These are phyloP conservation scores for Urocynchramus pylzowi DNA, from an alignment of 2,113 vertebrate species.

Conservation along the genomic window DNA sequence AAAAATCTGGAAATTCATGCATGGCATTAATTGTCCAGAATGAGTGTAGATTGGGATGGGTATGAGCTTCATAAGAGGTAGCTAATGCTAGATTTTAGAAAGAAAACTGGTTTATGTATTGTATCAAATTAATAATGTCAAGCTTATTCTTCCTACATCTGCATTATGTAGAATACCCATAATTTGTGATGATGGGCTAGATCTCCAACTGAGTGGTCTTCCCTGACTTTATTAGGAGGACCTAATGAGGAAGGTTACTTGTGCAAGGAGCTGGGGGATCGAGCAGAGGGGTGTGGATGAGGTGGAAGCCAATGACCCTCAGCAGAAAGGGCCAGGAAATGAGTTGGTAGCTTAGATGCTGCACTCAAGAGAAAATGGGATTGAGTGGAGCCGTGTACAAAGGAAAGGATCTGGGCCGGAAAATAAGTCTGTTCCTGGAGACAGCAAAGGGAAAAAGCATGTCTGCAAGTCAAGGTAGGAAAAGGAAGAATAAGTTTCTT, in stretches of 20 bases:
- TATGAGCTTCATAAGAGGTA: not conserved
- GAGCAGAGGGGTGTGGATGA: not conserved
- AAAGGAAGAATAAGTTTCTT: not conserved
- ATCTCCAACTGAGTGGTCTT: not conserved
- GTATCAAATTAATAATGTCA: not conserved
- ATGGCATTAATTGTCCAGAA: not conserved
- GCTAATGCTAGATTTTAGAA: not conserved
- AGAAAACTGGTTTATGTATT: not conserved
- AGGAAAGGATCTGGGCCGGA: not conserved
- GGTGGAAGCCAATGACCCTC: not conserved
- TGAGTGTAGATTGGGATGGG: not conserved
- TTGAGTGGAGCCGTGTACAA: not conserved
- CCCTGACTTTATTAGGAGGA: not conserved
- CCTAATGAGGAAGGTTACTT: not conserved
- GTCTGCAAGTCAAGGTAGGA: not conserved
- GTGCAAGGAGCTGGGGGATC: not conserved
- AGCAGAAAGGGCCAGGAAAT: not conserved
- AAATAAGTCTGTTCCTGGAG: not conserved
- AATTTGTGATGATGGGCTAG: not conserved
- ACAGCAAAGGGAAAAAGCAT: not conserved
- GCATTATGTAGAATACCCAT: not conserved
- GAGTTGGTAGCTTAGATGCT: not conserved
- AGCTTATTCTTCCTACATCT: not conserved
- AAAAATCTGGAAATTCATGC: not conserved
- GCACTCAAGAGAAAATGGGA: not conserved